Conservation (phyloP, 30 jellyfish, hydroid and myxozoan genomes). For the Aurelia sp. region DNA sequence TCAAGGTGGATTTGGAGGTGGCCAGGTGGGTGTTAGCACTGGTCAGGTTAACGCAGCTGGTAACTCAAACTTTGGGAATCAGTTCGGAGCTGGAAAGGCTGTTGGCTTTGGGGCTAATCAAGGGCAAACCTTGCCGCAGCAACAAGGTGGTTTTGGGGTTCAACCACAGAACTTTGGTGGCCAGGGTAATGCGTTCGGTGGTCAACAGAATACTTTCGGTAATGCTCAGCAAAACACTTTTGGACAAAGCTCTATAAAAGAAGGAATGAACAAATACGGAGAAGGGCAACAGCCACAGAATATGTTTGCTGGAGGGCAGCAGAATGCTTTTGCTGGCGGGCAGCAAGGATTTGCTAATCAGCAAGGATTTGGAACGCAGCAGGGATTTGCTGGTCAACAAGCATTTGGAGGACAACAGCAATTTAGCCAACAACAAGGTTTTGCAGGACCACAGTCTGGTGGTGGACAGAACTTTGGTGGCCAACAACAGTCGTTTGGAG, state of each 20-base stretch:
- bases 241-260: not conserved
- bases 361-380: slow-evolving; percentile 31
- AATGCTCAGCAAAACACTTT: not conserved
- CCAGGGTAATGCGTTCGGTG: slow-evolving; percentile 14
- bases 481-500: slow-evolving; percentile 58
- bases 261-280: not conserved
- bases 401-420: slow-evolving; percentile 52
- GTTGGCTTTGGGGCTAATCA: slow-evolving; percentile 45
- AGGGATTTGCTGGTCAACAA: slow-evolving; percentile 17
- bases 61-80: not conserved
- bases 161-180: slow-evolving; percentile 8
- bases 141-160: slow-evolving; percentile 33
- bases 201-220: slow-evolving; percentile 5
- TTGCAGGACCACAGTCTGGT: slow-evolving; percentile 47
- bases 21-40: not conserved
- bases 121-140: slow-evolving; percentile 37
- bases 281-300: slow-evolving; percentile 10
- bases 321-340: slow-evolving; percentile 37
- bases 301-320: slow-evolving; percentile 26
- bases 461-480: slow-evolving; percentile 14
- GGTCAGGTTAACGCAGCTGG: not conserved
- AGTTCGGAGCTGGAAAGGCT: slow-evolving; percentile 6
- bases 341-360: slow-evolving; percentile 54
- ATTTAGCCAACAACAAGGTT: slow-evolving; percentile 34
- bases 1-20: slow-evolving; percentile 66